Evolutionary conservation across 2,113 vertebrate genomes (phyloP), one percentile per base, ranked within the genome.

Genomic region (Halichoerus grypus): DNA sequence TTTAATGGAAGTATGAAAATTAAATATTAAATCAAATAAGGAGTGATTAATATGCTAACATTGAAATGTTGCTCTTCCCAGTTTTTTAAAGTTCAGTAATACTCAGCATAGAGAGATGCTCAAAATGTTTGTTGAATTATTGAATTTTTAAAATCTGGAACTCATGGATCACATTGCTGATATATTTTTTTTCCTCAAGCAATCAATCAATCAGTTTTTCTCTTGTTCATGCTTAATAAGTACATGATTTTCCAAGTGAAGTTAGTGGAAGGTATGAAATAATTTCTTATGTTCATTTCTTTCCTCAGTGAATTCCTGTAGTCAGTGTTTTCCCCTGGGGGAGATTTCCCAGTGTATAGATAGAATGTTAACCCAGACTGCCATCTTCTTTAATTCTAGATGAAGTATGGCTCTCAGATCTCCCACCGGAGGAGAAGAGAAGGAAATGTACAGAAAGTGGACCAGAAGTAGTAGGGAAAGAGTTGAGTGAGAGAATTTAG

Each of bases 1-100:
- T 82, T 81, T 88, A 96, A 55, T 92, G 26, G 67, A 91, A 85
- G 9, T 82, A 82, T 91, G 24, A 89, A 90, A 95, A 80, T 89
- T 19, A 72, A 92, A 67, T 83, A 42, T 80, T 67, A 82, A 96
- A 28, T 85, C 46, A 92, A 92, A 81, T 88, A 51, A 1, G 81
- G 14, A 49, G 11, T 86, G n/a, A 53, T 81, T 77, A 79, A 93
- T 89, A 65, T 59, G 13, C 5, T 89, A 81, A 22, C 33, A 42
- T 19, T 93, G 51, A 93, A 72, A 36, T 81, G 7, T 28, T 8
- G 57, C 4, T 59, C 28, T 91, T 61, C 28, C 42, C 33, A 42
- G 63, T 92, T 96, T 94, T 93, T 31, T 71, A 95, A 63, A 88
- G 1, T 10, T 90, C 36, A 93, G 22, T 87, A 84, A 83, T 85